A percentile compares a stretch with the other conserved stretches of the same genome.
phyloP scores from a whole-genome alignment of 2,113 vertebrate genomes.

The Psittacula cyanocephala region DNA sequence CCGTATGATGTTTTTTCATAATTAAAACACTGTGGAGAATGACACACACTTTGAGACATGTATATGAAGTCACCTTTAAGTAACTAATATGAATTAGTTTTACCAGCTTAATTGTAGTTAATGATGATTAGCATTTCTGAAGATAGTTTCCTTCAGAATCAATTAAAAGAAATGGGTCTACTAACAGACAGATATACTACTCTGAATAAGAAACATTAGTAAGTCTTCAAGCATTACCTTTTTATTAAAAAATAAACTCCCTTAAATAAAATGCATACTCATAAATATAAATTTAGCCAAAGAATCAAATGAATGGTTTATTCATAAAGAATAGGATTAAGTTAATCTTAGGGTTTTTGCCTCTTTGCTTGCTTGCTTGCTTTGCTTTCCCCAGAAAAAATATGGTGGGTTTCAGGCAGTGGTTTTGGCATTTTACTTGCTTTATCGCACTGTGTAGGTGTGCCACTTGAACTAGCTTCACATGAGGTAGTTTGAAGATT shows the following conservation, averaged over 20 bases:
- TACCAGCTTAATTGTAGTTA: background rate
- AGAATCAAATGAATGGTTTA: background rate
- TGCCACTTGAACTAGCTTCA: background rate
- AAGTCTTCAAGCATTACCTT: background rate
- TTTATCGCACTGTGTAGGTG: background rate
- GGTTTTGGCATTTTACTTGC: background rate
- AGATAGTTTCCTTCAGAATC: background rate
- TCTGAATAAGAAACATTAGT: background rate
- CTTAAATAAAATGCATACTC: background rate
- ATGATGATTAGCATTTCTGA: background rate
- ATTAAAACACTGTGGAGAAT: background rate
- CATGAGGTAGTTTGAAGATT: background rate
- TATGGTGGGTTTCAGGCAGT: background rate
- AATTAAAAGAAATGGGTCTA: background rate
- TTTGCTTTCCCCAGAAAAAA: background rate
- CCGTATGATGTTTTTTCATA: background rate
- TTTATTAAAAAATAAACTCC: background rate
- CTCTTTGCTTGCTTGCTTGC: background rate
- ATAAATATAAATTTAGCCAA: background rate
- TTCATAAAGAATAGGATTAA: background rate
- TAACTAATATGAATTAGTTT: background rate
- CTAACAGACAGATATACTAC: background rate
- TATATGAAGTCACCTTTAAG: background rate
- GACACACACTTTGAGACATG: background rate
- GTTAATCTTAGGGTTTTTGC: background rate